Evolutionary conservation across 2,888 invertebrate genomes (phyloP).

Genomic region (Lomographa bimaculata): DNA sequence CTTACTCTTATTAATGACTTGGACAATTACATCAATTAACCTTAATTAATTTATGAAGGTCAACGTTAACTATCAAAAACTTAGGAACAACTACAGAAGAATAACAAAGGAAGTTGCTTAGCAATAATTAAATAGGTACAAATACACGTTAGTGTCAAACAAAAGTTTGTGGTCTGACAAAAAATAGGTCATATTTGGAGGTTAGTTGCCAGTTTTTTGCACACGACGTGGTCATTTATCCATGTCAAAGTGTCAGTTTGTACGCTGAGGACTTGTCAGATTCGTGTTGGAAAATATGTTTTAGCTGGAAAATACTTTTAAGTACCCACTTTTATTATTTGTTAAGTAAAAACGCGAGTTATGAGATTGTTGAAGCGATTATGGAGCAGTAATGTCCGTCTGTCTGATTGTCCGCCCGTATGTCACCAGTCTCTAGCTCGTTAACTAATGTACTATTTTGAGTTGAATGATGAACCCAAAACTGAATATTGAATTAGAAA

Average conservation of each 20-base stretch:
- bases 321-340: no score
- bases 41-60: constrained; percentile 10
- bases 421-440: no score
- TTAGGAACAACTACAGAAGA: neutral
- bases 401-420: no score
- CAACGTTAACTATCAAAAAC: neutral
- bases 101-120: constrained; percentile 8
- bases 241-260: constrained; percentile 25
- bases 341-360: no score
- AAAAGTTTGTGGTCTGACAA: no score
- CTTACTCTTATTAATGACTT: no score
- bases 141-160: no score
- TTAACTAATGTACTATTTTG: no score
- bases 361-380: no score
- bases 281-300: constrained; percentile 19
- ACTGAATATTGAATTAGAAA: no score
- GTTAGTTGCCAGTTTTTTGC: constrained; percentile 19
- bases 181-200: constrained; percentile 26
- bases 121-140: constrained; percentile 14
- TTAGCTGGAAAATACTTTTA: constrained; percentile 5
- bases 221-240: constrained; percentile 24
- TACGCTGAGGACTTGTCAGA: constrained; percentile 24
- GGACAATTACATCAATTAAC: constrained; percentile 11
- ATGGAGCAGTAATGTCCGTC: no score
- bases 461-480: no score